Percentiles rank a stretch among this genome's conserved stretches.
phyloP scores from a whole-genome alignment of 2,888 invertebrate species.

The Empis stercorea region DNA sequence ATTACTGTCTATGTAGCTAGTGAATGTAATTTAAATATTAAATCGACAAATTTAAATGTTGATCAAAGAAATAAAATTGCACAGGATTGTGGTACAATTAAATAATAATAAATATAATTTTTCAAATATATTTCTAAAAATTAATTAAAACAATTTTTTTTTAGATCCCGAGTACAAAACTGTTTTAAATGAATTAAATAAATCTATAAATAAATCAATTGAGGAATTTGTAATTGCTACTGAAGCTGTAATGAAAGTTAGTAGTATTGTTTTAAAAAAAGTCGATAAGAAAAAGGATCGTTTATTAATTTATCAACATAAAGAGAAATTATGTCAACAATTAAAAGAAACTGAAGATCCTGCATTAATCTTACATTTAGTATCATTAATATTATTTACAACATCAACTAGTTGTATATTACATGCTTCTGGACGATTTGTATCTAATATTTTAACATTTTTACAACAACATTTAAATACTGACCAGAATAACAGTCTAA shows the following conservation, averaged over 20 bases:
- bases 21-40: conserved; percentile 53
- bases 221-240: conserved; percentile 69
- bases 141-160: too few relatives aligned
- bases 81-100: conserved; percentile 44
- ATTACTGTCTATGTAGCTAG: conserved; percentile 65
- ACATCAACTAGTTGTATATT: conserved; percentile 67
- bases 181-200: conserved; percentile 52
- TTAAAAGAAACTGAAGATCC: conserved; percentile 61
- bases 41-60: conserved; percentile 41
- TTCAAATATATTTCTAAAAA: too few relatives aligned
- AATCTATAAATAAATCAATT: conserved; percentile 51
- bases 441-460: conserved; percentile 63
- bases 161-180: conserved; percentile 54
- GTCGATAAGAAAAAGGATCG: conserved; percentile 82
- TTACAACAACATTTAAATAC: conserved; percentile 55
- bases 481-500: conserved; percentile 50
- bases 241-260: conserved; percentile 55
- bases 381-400: conserved; percentile 66
- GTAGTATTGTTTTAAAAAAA: conserved; percentile 73
- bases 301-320: conserved; percentile 61
- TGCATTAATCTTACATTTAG: conserved; percentile 64
- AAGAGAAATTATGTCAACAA: conserved; percentile 68
- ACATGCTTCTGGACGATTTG: conserved; percentile 89
- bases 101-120: conserved; percentile 2
- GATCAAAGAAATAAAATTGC: conserved; percentile 60